phyloP scores from a whole-genome alignment of 2,113 vertebrate genomes.

The Pituophis catenifer region DNA sequence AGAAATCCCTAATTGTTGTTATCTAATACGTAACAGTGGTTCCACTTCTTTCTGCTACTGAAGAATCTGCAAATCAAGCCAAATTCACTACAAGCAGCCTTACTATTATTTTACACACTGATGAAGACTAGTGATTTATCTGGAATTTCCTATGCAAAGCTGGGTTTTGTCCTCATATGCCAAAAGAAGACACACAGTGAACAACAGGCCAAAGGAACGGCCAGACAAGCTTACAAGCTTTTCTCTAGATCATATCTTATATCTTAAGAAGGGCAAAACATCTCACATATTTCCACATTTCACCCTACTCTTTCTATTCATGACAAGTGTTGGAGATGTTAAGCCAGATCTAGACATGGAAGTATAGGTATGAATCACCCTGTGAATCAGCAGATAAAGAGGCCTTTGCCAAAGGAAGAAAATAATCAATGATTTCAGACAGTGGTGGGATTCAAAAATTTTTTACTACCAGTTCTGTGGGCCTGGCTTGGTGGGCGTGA shows the following conservation, averaged over 20 bases:
- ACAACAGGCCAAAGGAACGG: background rate
- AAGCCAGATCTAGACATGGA: background rate
- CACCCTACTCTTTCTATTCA: background rate
- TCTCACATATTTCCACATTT: background rate
- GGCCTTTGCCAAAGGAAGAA: background rate
- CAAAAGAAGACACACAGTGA: background rate
- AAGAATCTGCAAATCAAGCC: background rate
- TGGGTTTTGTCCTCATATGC: background rate
- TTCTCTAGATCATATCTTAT: background rate
- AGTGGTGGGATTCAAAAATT: too few relatives aligned
- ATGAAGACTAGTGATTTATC: background rate
- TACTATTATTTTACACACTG: background rate
- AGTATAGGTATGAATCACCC: background rate
- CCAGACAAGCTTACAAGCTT: background rate
- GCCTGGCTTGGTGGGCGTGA: too few relatives aligned
- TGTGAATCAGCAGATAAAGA: background rate
- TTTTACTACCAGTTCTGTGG: too few relatives aligned
- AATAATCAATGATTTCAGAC: background rate
- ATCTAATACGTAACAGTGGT: background rate
- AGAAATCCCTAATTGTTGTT: background rate
- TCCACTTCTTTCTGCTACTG: background rate
- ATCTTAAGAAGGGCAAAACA: background rate
- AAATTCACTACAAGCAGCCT: background rate
- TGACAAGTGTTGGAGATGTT: background rate
- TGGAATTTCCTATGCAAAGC: background rate